phyloP scores from a whole-genome alignment of 2,888 invertebrate genomes.

The Cephonodes hylas region DNA sequence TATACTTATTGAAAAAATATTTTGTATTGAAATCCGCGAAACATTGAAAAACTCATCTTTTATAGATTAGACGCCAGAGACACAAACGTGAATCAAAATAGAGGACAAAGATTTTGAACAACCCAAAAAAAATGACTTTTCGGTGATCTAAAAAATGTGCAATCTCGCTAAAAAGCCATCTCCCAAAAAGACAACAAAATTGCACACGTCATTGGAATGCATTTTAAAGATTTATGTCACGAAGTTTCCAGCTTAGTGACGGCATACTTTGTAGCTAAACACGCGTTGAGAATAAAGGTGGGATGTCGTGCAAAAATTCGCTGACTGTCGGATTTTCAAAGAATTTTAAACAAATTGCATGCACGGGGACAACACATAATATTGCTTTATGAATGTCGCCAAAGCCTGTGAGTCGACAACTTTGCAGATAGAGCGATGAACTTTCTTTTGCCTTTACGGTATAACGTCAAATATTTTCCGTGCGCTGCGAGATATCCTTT shows the following conservation, averaged over 20 bases:
- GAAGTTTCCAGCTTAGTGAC: background rate
- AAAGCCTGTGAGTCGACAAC: background rate
- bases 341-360: background rate
- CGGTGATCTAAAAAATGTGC: background rate
- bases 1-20: conserved; percentile 29
- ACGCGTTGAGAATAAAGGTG: background rate
- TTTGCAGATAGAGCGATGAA: background rate
- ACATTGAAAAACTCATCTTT: background rate
- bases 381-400: background rate
- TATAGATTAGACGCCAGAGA: background rate
- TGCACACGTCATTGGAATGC: background rate
- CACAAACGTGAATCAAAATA: background rate
- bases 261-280: background rate
- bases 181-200: background rate
- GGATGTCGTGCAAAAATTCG: background rate
- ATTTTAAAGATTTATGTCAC: background rate
- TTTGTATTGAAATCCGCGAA: conserved; percentile 20
- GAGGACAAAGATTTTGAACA: background rate
- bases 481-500: background rate
- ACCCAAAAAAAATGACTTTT: too few species aligned
- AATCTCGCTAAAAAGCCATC: background rate
- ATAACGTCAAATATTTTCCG: background rate
- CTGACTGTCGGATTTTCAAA: background rate
- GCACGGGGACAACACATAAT: background rate
- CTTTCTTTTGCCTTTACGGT: background rate